Evolutionary conservation across 2,113 vertebrate species (phyloP), one percentile per base, ranked within the genome.

Genomic region (Corvus cornix): DNA sequence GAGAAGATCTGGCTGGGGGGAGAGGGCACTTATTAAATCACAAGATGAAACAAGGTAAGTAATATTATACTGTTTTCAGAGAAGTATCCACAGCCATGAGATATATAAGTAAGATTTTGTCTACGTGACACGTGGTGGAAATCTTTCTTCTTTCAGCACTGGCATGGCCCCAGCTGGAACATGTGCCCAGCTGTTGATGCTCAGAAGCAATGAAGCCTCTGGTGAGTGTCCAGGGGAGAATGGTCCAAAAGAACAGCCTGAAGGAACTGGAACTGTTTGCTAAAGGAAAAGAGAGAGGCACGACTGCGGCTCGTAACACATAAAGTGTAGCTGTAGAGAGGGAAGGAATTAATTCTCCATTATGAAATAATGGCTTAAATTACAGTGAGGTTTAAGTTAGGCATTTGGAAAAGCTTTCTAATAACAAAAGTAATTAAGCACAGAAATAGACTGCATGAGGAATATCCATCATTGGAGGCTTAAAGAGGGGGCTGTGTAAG

Each of bases 351-450:
- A 92, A 93, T 92, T 92, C 64, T 90, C 33, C 35, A 11, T 78
- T 58, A 90, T 83, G 43, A 81, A 93, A 86, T 95, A 90, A 89
- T 74, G 41, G 39, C 41, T 93, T 89, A 81, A 81, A 86, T 95
- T 93, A 86, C 68, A 78, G 33, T 52, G 48, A 84, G 35, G 44
- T 87, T 95, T 90, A 93, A 84, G 33, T 92, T 74, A 86, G 46
- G 64, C 52, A 81, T 80, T 92, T 81, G 83, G 59, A 92, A 90
- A 92, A 93, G 88, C 64, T 95, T 92, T 86, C 59, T 93, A 86
- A 95, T 77, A 89, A 68, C 46, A 92, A 63, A 60, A 90, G 43
- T 92, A 96, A 92, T 95, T 96, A 92, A 93, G 56, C 79, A 55
- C 39, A 80, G 68, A 95, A 95, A 67, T 59, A 90, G 69, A 48